Conservation (phyloP, 64 coral and sea anemone species). For the Actinia tenebrosa region DNA sequence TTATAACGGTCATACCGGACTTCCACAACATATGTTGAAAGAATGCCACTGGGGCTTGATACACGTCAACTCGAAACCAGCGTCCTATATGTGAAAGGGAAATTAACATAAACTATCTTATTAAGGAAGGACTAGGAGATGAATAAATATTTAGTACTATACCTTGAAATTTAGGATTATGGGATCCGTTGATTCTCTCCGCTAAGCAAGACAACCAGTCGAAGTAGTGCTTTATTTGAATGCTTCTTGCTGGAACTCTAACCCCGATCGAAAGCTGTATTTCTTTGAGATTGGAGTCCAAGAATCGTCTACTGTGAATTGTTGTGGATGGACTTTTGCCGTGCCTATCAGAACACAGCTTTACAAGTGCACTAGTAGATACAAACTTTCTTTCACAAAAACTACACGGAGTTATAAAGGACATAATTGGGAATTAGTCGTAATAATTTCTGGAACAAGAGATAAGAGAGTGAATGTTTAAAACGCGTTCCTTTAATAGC, state of each 20-base stretch:
- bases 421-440: not conserved
- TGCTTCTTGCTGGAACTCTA: not conserved
- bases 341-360: not conserved
- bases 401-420: not conserved
- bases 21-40: not conserved
- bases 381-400: not conserved
- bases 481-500: not conserved
- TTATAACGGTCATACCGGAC: not conserved
- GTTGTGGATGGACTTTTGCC: not conserved
- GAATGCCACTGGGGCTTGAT: not conserved
- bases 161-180: conserved; percentile 12
- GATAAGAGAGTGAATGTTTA: too few species aligned
- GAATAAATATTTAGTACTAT: not conserved
- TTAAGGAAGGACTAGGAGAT: not conserved
- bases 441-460: not conserved
- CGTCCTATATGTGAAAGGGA: not conserved
- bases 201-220: not conserved
- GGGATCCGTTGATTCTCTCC: not conserved
- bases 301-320: not conserved
- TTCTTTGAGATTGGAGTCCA: not conserved
- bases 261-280: not conserved
- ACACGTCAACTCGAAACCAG: not conserved
- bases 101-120: not conserved
- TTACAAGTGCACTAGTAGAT: not conserved
- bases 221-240: not conserved